Evolutionary conservation across 2,797 vertebrate genomes (phyloP).

Genomic region (Halcyon chelicuti): DNA sequence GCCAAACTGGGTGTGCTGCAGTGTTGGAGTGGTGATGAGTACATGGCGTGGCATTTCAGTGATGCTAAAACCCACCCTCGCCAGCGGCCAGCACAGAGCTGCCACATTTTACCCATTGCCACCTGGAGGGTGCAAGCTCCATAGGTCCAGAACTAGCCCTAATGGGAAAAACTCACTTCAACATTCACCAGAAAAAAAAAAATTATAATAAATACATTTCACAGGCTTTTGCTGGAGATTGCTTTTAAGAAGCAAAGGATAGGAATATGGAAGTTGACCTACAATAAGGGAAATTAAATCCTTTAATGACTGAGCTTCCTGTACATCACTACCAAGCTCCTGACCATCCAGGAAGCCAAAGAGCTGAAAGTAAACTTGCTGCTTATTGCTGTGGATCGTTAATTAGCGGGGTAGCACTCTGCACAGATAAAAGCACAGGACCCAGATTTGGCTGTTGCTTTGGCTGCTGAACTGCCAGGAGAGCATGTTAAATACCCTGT

Average conservation of each 20-base stretch:
- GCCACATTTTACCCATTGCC: background rate
- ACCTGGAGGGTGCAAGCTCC: background rate
- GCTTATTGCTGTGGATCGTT: rapidly evolving
- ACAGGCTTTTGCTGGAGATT: background rate
- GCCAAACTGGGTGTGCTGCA: background rate
- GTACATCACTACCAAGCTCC: background rate
- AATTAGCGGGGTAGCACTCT: background rate
- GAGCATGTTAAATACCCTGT: background rate
- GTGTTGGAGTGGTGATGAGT: rapidly evolving
- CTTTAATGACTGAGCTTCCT: background rate
- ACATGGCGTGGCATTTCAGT: background rate
- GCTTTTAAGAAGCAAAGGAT: background rate
- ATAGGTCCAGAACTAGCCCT: background rate
- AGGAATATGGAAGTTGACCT: background rate
- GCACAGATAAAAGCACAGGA: background rate
- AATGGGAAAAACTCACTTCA: background rate
- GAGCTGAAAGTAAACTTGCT: background rate
- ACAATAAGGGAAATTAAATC: background rate
- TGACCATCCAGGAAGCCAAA: background rate
- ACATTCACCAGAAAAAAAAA: rapidly evolving
- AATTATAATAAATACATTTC: background rate
- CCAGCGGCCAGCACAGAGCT: background rate
- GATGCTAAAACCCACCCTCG: background rate
- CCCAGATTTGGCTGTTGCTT: background rate
- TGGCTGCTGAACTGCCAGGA: background rate